phyloP scores from a whole-genome alignment of 2,113 vertebrate genomes.

The Ramphastos sulfuratus region DNA sequence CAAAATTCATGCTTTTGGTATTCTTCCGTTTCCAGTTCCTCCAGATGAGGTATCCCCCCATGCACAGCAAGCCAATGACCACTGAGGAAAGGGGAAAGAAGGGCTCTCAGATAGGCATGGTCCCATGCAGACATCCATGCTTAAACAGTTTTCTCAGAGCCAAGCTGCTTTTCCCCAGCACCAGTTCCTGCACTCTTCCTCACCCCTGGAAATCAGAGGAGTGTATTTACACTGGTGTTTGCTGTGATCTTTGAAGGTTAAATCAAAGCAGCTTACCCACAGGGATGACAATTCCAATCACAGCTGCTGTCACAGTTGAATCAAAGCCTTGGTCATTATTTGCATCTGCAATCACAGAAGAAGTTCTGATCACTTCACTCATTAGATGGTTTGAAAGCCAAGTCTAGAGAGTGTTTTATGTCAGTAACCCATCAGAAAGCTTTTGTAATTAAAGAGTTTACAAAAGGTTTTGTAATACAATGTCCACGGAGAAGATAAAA shows the following conservation, averaged over 20 bases:
- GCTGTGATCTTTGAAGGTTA: neutral
- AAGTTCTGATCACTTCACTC: neutral
- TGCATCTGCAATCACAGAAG: slow-evolving; percentile 79
- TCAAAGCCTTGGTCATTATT: slow-evolving; percentile 85
- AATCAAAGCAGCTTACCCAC: slow-evolving; percentile 83
- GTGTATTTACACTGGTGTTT: neutral
- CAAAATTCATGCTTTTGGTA: slow-evolving; percentile 99
- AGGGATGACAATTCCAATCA: slow-evolving; percentile 92
- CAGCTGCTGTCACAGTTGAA: slow-evolving; percentile 91
- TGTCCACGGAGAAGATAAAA: rapidly evolving
- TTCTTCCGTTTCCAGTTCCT: slow-evolving; percentile 98
- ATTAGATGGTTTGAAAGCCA: neutral
- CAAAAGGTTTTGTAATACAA: neutral
- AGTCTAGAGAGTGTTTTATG: neutral
- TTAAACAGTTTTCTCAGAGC: neutral
- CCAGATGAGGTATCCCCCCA: slow-evolving; percentile 95
- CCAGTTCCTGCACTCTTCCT: neutral
- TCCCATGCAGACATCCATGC: neutral
- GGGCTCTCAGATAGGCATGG: neutral
- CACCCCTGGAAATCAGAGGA: neutral
- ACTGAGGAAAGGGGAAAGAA: slow-evolving; percentile 74
- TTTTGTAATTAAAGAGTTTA: neutral
- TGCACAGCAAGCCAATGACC: slow-evolving; percentile 90
- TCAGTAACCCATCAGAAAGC: neutral
- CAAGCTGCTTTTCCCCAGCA: neutral